Evolutionary conservation across 1,140 invertebrate genomes (phyloP), one percentile per base, ranked within the genome.

Genomic region (Ridgeia piscesae): DNA sequence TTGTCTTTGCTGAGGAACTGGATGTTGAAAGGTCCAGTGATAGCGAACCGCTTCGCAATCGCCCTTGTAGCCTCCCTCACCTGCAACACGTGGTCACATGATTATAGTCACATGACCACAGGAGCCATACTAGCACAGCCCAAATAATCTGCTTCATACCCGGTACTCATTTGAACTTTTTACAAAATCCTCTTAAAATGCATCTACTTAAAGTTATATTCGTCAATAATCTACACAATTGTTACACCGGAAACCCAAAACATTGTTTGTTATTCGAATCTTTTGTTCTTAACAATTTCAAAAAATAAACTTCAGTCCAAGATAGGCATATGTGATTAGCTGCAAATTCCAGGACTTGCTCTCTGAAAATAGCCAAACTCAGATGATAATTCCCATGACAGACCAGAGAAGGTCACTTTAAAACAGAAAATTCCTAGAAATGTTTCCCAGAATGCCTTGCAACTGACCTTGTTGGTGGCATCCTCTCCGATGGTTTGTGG

Each of bases 141-240:
- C 58, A 31, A 77, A 77, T 42, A 11, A 4, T 42, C 42, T 11
- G 4, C 42, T 42, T 42, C 42, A 33, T 14, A 92, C 97, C 97
- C 96, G 99, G 31, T 14, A 92, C 97, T 97, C 96, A 99, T 99
- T 14, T 99, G 99, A 94, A 99, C 99, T 0, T 99, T 96, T 95
- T 99, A 99, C n/a, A 97, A 99, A 98, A 95, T 99, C 99, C 95
- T 99, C 99, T 0, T 99, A 99, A n/a, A 99, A 99, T 34, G 98
- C 99, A 0, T 99, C 99, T 95, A 99, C 98, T 48, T 99, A 96
- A 0, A 97, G 97, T 92, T 97, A 97, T 1, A 98, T 98, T 94
- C 99, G 98, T 42, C 98, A 97, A 95, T 97, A 97, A 33, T 98
- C 97, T 92, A 99, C 99, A 27, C 97, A 96, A 95, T 98, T 97